Conservation (phyloP, 1,140 invertebrate genomes). For the Pentalonia nigronervosa region DNA sequence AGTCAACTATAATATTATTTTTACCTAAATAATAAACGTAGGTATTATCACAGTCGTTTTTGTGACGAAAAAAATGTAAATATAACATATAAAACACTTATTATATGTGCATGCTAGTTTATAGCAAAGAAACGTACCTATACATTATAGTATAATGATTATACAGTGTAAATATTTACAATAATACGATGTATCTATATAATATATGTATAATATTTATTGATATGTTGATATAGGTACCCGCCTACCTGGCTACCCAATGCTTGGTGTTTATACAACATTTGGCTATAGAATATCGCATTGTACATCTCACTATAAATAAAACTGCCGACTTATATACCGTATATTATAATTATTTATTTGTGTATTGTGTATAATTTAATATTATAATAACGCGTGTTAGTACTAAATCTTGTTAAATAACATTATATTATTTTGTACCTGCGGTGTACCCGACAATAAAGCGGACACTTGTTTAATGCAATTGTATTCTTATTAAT, state of each 20-base stretch:
- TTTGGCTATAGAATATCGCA: neutral
- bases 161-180: neutral
- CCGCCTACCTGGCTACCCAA: neutral
- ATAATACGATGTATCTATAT: neutral
- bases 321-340: constrained; percentile 9
- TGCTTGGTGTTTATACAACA: neutral
- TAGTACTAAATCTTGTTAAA: constrained; percentile 2
- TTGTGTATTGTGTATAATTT: neutral
- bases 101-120: neutral
- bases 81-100: neutral
- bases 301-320: neutral
- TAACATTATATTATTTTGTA: neutral
- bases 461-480: neutral
- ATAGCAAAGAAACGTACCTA: neutral
- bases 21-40: neutral
- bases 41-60: neutral
- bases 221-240: neutral
- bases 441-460: neutral
- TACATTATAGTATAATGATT: neutral
- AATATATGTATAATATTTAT: too few relatives aligned
- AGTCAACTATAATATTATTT: neutral
- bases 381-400: neutral
- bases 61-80: neutral
- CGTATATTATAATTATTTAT: neutral
- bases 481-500: neutral